Percentiles rank a stretch among this genome's conserved stretches.
These are phyloP conservation scores for Paralichthys olivaceus DNA, from an alignment of 2,113 vertebrate genomes.

Conservation along the genomic window DNA sequence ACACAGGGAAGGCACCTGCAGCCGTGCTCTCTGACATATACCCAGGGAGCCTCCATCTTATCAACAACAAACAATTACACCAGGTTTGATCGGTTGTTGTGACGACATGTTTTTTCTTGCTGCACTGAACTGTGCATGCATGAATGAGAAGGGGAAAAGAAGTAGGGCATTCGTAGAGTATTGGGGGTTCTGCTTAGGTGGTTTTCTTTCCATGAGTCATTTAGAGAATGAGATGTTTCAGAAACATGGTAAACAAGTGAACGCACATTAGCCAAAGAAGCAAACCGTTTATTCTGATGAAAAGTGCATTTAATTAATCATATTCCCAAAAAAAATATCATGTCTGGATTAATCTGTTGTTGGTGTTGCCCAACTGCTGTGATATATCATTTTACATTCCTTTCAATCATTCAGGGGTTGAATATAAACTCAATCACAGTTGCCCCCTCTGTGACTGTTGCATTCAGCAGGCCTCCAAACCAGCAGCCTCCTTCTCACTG, in stretches of 20 bases:
- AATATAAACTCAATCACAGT: not conserved
- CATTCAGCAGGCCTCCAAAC: not conserved
- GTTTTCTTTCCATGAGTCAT: slow-evolving; percentile 66
- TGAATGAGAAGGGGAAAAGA: slow-evolving; percentile 33
- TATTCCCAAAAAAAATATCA: not conserved
- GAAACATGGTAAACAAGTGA: slow-evolving; percentile 30
- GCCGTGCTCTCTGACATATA: slow-evolving; percentile 21
- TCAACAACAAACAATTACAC: slow-evolving; percentile 41
- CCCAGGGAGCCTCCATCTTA: slow-evolving; percentile 28
- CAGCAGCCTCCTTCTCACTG: slow-evolving; percentile 18
- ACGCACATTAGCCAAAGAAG: not conserved
- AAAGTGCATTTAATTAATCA: not conserved
- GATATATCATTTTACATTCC: not conserved
- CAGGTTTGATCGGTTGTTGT: not conserved
- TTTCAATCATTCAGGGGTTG: not conserved
- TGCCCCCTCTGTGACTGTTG: not conserved
- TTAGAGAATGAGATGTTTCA: slow-evolving; percentile 35
- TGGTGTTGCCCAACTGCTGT: not conserved
- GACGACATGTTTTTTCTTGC: slow-evolving; percentile 2
- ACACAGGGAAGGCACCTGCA: slow-evolving; percentile 6
- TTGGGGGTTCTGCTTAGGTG: slow-evolving; percentile 57
- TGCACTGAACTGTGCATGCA: slow-evolving; percentile 27
- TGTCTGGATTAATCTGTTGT: not conserved
- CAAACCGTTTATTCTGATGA: not conserved
- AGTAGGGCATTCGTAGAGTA: slow-evolving; percentile 50